phyloP scores from a whole-genome alignment of 2,113 vertebrate species.

The Campylomormyrus tamandua region DNA sequence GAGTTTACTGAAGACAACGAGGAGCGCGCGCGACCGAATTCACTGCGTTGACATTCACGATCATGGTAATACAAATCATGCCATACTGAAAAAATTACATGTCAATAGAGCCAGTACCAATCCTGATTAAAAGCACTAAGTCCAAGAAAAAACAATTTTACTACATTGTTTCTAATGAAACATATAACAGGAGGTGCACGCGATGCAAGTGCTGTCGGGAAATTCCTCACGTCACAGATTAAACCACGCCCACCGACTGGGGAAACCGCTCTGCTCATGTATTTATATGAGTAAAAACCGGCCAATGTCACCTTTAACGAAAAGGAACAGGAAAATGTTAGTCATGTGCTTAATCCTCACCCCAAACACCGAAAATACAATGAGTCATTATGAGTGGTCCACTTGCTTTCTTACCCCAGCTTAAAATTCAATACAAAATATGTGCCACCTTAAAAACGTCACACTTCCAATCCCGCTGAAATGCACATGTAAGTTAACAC shows the following conservation, averaged over 20 bases:
- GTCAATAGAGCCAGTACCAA: neutral
- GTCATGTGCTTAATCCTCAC: neutral
- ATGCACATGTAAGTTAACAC: neutral
- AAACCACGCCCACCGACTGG: neutral
- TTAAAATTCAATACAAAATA: neutral
- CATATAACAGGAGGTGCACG: neutral
- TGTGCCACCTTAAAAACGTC: neutral
- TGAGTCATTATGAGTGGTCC: no score
- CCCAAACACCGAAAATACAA: neutral
- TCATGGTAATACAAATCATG: neutral
- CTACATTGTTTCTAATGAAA: neutral
- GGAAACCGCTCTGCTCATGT: neutral
- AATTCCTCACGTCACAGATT: neutral
- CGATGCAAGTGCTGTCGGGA: neutral
- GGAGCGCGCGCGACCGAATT: neutral
- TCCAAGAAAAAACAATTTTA: neutral
- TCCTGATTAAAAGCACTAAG: neutral
- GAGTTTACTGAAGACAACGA: neutral
- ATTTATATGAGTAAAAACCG: neutral
- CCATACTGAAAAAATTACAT: neutral
- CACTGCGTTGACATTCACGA: neutral
- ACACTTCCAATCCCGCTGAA: neutral
- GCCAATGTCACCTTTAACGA: neutral
- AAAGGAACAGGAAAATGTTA: neutral
- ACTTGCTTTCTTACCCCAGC: neutral